These are phyloP conservation scores for Porites cylindrica DNA, from an alignment of 92 coral and sea anemone species.

Conservation along the genomic window DNA sequence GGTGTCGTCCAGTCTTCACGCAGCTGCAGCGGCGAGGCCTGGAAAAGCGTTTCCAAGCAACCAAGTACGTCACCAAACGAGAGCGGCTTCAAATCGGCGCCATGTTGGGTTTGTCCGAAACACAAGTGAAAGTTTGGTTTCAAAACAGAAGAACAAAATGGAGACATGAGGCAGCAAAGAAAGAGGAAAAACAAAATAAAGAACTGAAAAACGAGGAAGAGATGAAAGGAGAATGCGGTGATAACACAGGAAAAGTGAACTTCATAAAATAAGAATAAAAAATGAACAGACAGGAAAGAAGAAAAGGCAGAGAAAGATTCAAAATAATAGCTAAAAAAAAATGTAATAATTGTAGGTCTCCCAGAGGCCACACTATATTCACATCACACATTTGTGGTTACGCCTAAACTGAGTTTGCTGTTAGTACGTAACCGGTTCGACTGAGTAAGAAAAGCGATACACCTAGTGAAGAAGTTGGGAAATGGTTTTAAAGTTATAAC, in stretches of 20 bases:
- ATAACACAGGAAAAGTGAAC: neutral
- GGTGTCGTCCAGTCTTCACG: conserved; percentile 97
- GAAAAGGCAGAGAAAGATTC: no score
- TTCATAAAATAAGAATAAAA: neutral
- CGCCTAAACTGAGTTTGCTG: no score
- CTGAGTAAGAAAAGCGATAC: no score
- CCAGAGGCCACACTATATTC: no score
- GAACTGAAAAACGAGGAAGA: conserved; percentile 13
- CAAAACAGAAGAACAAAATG: conserved; percentile 98
- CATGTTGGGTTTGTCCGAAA: conserved; percentile 90
- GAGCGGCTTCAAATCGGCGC: conserved; percentile 95
- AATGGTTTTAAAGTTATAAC: no score
- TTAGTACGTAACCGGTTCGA: no score
- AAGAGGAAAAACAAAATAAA: conserved; percentile 48
- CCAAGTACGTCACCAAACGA: conserved; percentile 91
- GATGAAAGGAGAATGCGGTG: neutral
- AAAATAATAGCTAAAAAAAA: no score
- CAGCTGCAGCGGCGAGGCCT: conserved; percentile 93
- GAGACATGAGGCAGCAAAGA: conserved; percentile 70
- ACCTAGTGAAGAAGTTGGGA: no score
- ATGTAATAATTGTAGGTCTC: no score
- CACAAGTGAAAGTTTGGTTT: conserved; percentile 99
- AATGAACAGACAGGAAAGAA: neutral
- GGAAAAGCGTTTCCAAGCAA: conserved; percentile 89
- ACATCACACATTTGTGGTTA: no score